Conservation (phyloP, 2,113 vertebrate species). For the Hippoglossus stenolepis region DNA sequence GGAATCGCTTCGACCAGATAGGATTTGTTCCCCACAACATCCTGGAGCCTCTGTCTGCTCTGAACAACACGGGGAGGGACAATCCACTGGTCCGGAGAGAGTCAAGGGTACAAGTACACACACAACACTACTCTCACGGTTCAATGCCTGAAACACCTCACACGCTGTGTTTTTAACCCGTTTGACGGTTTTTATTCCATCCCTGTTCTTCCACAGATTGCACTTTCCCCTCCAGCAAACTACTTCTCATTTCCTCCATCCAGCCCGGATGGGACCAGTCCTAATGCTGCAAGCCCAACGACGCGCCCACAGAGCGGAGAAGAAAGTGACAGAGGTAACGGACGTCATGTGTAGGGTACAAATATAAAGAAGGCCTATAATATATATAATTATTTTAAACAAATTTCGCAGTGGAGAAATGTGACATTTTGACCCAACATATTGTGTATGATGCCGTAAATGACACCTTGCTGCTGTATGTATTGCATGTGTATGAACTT, state of each 20-base stretch:
- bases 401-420: neutral
- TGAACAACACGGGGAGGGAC: conserved; percentile 41
- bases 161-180: neutral
- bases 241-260: conserved; percentile 50
- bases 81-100: conserved; percentile 46
- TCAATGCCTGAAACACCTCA: neutral
- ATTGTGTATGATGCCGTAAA: neutral
- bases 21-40: conserved; percentile 85
- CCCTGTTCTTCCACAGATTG: conserved; percentile 25
- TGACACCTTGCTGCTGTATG: neutral
- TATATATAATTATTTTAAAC: no score
- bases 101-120: conserved; percentile 59
- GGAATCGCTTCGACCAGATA: conserved; percentile 80
- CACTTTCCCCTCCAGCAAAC: conserved; percentile 31
- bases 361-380: neutral
- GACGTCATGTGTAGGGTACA: neutral
- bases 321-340: conserved; percentile 57
- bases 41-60: conserved; percentile 78
- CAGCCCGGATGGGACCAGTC: conserved; percentile 17
- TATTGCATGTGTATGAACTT: neutral
- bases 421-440: neutral
- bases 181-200: neutral
- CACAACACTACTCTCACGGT: neutral
- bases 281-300: neutral
- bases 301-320: conserved; percentile 51